Conservation (phyloP, 2,113 vertebrate genomes). For the Hyla sarda region DNA sequence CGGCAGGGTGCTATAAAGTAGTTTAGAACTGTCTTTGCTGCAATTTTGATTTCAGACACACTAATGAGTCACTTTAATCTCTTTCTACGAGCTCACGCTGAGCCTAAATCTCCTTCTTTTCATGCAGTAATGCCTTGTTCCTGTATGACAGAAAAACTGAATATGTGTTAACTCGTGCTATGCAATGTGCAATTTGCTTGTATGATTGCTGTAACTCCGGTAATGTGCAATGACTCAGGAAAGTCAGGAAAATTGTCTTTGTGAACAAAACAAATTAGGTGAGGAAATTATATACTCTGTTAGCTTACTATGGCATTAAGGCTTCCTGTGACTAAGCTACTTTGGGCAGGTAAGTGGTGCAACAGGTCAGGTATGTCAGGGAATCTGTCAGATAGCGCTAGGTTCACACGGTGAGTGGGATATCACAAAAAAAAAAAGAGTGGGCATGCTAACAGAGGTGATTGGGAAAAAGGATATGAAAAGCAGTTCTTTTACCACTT, state of each 20-base stretch:
- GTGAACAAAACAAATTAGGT: neutral
- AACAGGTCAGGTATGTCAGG: no score
- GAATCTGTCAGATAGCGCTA: no score
- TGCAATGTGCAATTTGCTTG: neutral
- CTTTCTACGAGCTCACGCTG: conserved; percentile 20
- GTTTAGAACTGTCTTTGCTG: neutral
- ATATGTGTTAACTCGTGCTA: conserved; percentile 7
- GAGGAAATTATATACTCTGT: neutral
- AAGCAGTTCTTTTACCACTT: no score
- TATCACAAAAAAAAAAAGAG: no score
- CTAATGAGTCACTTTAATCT: conserved; percentile 36
- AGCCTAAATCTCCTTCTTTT: neutral
- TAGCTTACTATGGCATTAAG: neutral
- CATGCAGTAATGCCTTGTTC: conserved; percentile 17
- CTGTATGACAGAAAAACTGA: neutral
- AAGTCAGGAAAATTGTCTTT: neutral
- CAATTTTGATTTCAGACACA: conserved; percentile 25
- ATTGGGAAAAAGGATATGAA: no score
- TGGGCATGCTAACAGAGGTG: no score
- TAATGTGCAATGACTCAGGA: neutral
- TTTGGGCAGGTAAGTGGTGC: neutral
- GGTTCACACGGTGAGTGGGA: no score
- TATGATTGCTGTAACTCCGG: neutral
- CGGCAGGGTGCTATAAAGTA: conserved; percentile 26
- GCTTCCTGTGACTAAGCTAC: neutral